Percentiles rank a stretch among this genome's conserved stretches.
Conservation (phyloP, 1,140 invertebrate species). For the Drosophila tristis region DNA sequence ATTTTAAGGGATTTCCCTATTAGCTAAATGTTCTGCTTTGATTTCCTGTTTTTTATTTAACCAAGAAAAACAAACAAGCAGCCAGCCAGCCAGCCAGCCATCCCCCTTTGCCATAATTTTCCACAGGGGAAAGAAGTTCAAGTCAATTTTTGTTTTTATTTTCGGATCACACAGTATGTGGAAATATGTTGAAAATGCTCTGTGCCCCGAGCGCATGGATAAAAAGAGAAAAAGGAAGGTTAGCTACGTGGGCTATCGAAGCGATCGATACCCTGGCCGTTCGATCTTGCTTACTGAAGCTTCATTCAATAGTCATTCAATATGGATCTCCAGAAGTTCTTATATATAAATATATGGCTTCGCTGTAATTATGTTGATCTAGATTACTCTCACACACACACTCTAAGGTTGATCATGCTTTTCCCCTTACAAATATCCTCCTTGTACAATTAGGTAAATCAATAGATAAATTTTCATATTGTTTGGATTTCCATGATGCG, state of each 20-base stretch:
- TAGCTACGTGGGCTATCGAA: too few species aligned
- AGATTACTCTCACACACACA: not conserved
- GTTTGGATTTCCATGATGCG: constrained; percentile 36
- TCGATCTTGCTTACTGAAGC: too few species aligned
- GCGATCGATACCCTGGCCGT: too few species aligned
- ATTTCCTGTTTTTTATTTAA: constrained; percentile 8
- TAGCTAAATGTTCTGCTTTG: constrained; percentile 11
- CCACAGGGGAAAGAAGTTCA: not conserved
- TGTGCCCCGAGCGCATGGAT: too few species aligned
- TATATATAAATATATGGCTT: too few species aligned
- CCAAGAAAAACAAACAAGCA: constrained; percentile 6
- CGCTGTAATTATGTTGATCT: too few species aligned
- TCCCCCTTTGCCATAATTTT: not conserved
- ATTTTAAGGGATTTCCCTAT: not conserved
- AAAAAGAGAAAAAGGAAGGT: too few species aligned
- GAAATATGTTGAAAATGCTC: constrained; percentile 21
- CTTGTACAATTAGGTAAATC: constrained; percentile 11
- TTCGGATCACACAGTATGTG: constrained; percentile 36
- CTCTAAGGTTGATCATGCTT: too few species aligned
- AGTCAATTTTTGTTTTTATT: constrained; percentile 38
- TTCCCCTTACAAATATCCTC: too few species aligned
- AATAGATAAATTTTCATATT: constrained; percentile 24
- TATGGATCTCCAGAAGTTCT: too few species aligned
- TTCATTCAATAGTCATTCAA: too few species aligned
- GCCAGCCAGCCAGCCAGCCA: constrained; percentile 1